A percentile compares a stretch with the other conserved stretches of the same genome.
Conservation (phyloP, 2,888 invertebrate genomes). For the Merodon equestris region DNA sequence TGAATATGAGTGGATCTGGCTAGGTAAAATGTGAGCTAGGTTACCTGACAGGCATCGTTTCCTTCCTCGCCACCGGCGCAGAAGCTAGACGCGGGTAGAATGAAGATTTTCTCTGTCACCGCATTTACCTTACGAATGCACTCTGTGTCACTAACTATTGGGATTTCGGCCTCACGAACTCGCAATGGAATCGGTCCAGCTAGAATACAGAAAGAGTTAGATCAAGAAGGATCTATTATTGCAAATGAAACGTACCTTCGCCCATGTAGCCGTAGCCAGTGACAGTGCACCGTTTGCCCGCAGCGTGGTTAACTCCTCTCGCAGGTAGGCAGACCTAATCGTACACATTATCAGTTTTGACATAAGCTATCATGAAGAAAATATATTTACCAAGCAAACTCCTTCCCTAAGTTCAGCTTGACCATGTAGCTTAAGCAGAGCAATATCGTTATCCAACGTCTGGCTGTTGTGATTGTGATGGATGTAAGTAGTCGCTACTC, state of each 20-base stretch:
- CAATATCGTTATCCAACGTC: slow-evolving; percentile 96
- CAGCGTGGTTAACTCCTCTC: slow-evolving; percentile 91
- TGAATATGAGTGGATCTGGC: too few species aligned
- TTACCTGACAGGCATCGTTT: slow-evolving; percentile 94
- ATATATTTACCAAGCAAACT: slow-evolving; percentile 79
- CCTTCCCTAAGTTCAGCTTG: slow-evolving; percentile 93
- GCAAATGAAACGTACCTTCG: slow-evolving; percentile 83
- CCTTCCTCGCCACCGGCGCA: slow-evolving; percentile 96
- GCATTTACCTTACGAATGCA: slow-evolving; percentile 95
- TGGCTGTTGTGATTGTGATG: slow-evolving; percentile 98
- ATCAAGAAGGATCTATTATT: too few species aligned
- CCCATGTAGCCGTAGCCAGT: slow-evolving; percentile 98
- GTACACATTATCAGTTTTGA: neutral
- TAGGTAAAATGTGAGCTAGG: too few species aligned
- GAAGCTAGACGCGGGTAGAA: slow-evolving; percentile 94
- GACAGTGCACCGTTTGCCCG: slow-evolving; percentile 94
- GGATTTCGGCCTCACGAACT: slow-evolving; percentile 93
- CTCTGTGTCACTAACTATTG: slow-evolving; percentile 94
- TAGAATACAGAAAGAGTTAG: slow-evolving; percentile 51
- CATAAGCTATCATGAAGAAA: neutral
- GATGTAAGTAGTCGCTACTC: slow-evolving; percentile 95
- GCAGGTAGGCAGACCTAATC: slow-evolving; percentile 91
- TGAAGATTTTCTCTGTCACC: slow-evolving; percentile 96
- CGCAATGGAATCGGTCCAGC: slow-evolving; percentile 94
- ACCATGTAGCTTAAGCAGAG: slow-evolving; percentile 91